Percentiles rank a stretch among this genome's conserved stretches.
Conservation (phyloP, 64 coral and sea anemone species). For the Montipora foliosa region DNA sequence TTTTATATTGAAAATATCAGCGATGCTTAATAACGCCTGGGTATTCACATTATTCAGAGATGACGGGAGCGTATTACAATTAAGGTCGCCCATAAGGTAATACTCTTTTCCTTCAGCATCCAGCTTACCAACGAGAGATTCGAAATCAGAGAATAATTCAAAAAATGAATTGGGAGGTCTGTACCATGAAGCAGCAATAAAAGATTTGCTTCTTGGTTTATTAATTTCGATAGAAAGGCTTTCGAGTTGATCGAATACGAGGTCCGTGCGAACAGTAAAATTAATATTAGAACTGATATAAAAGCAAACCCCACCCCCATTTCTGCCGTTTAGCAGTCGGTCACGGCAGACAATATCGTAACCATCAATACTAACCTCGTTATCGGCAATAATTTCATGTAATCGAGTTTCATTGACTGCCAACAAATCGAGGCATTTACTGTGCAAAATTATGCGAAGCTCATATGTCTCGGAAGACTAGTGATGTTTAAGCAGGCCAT, state of each 20-base stretch:
- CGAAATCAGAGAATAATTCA: not conserved
- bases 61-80: too few relatives aligned
- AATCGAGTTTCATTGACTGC: not conserved
- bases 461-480: not conserved
- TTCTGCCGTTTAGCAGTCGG: not conserved
- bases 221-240: not conserved
- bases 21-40: too few relatives aligned
- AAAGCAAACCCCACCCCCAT: not conserved
- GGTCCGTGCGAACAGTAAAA: not conserved
- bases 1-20: too few relatives aligned
- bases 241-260: constrained; percentile 13
- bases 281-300: not conserved
- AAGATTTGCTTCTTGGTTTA: not conserved
- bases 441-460: not conserved
- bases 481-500: too few relatives aligned
- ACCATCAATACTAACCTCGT: not conserved
- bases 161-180: not conserved
- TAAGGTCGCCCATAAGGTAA: not conserved
- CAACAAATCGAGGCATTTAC: not conserved
- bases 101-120: not conserved
- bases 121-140: not conserved
- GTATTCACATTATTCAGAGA: too few relatives aligned
- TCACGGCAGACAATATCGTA: not conserved
- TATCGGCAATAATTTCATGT: not conserved
- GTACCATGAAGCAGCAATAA: not conserved